Percentiles rank a stretch among this genome's conserved stretches.
Evolutionary conservation across 2,888 invertebrate genomes (phyloP).

Genomic region (Metellina segmentata): DNA sequence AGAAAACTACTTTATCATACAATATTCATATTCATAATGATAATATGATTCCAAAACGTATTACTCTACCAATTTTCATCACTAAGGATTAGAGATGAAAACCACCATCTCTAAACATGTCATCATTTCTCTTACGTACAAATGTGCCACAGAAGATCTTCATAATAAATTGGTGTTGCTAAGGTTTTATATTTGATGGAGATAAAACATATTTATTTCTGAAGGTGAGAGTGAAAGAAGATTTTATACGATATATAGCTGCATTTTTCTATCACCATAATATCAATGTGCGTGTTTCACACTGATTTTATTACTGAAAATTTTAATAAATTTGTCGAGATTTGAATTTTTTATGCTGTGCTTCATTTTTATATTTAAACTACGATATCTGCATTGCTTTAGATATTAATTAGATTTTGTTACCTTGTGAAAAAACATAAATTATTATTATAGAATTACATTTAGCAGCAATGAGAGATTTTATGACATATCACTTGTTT

Average conservation of each 20-base stretch:
- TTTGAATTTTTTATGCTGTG: no score
- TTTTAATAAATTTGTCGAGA: no score
- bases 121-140: neutral
- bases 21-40: neutral
- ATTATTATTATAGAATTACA: no score
- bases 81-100: neutral
- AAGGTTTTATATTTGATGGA: neutral
- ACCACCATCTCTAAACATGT: neutral
- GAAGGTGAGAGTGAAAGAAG: neutral
- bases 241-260: neutral
- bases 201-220: neutral
- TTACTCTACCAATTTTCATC: neutral
- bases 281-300: no score
- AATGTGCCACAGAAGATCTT: neutral
- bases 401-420: no score
- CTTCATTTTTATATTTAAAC: no score
- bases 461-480: no score
- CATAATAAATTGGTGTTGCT: neutral
- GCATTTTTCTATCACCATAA: no score
- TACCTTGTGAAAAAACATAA: no score
- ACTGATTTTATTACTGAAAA: no score
- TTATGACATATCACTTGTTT: no score
- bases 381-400: no score
- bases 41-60: neutral
- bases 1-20: neutral